Base-by-base conservation (phyloP, 2,888 invertebrate genomes). In the Prosapia bicincta region DNA sequence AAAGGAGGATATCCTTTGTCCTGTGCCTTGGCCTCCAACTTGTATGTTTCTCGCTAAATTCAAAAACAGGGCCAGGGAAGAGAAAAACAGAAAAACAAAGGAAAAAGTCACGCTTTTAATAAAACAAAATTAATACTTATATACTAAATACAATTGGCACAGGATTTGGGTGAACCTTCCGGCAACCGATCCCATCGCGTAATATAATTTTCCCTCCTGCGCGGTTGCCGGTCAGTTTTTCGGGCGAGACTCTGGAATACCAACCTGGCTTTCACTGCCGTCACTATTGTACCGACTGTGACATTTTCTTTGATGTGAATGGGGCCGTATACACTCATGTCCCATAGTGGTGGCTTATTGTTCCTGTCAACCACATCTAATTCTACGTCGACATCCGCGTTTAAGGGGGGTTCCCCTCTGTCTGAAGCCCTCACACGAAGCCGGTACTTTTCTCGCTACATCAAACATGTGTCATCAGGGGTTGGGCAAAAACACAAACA, bases 281-380 rank as follows among this genome's bases (percentile, higher is more conserved):
- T 96, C 91, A 97, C 96, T 92, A 95, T 94, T 89, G 96, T 96
- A 92, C 97, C 96, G 91, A 97, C 95, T 92, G 96, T 96, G 92
- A 96, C 95, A 94, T 97, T 97, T 93, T 97, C 97, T 91, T 93
- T 94, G 92, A 97, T 95, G 93, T 94, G 93, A 90, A 95, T 95
- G 90, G 96, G 96, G 90, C 97, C 96, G 91, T 97, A 96, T 89
- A 95, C 91, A 89, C 91, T 92, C 89, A 91, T 91, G 90, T 95
- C 96, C 97, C 96, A 97, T 88, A 95, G 92, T 88, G 95, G 97
- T 88, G 94, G 97, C 92, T 96, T 97, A 93, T 95, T 97, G 93
- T 95, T 97, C 90, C 95, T 92, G 92, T 95, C 96, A 89, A 97
- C 97, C 88, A 98, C 96, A 90, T 96, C 96, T 91, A 98, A 94